Evolutionary conservation across 2,113 vertebrate species (phyloP), one percentile per base, ranked within the genome.

Genomic region (Triplophysa dalaica): DNA sequence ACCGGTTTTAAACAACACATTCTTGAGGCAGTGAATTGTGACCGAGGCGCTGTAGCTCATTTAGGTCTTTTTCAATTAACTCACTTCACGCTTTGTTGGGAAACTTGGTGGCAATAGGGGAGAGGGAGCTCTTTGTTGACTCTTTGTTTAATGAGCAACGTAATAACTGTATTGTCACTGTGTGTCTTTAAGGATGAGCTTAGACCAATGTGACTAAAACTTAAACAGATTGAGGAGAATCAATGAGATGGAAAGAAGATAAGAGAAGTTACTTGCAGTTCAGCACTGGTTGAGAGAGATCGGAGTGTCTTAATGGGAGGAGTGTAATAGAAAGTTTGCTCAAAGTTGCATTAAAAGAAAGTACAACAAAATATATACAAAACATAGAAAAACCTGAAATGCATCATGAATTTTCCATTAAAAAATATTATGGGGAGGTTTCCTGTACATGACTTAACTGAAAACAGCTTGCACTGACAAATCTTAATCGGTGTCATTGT

Each of bases 51-150:
- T 62, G 43, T 21, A 62, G 41, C 16, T 24, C 41, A 50, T 70
- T 62, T 62, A 21, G 12, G 19, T 11, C 24, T 26, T 56, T 45
- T 72, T 72, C 69, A 72, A 72, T 72, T 72, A 73, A 73, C 70
- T 73, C 52, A 21, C 70, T 41, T 73, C 70, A 73, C 70, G 16
- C 70, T 73, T 73, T 58, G 52, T 33, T 73, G 50, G 14, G 50
- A 54, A 16, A 54, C 24, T 26, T 52, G 14, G 16, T 29, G 48
- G 48, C 26, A 72, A n/a, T 45, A 3, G 43, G 43, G 43, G 11
- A 26, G 33, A 33, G 11, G 45, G 17, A n/a, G 45, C 45, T 41
- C 22, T 56, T n/a, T 33, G 19, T 17, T 72, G 69, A 56, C 48
- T 10, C 21, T 43, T 17, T 22, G 43, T 73, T 58, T 73, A 38